Percentiles rank a stretch among this genome's conserved stretches.
phyloP scores from a whole-genome alignment of 2,113 vertebrate genomes.

The Leucopsar rothschildi region DNA sequence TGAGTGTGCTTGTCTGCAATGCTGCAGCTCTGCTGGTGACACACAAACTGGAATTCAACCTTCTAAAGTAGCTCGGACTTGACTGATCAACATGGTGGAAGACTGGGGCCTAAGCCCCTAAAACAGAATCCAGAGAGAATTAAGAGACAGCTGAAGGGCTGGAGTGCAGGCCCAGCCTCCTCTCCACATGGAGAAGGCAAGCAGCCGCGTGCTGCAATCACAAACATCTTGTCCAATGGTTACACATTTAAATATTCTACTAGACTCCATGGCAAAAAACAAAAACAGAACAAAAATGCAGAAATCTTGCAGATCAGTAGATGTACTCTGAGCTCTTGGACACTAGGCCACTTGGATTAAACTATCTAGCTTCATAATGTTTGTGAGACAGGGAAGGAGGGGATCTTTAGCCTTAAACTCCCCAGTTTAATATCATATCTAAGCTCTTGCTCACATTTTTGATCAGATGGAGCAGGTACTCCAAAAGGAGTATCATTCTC shows the following conservation, averaged over 20 bases:
- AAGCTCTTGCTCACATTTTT: neutral
- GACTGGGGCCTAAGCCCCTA: neutral
- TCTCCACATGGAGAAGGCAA: neutral
- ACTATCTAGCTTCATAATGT: neutral
- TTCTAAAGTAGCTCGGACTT: neutral
- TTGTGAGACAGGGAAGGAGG: neutral
- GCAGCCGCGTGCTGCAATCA: neutral
- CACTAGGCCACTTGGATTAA: neutral
- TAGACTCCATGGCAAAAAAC: neutral
- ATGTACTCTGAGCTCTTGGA: neutral
- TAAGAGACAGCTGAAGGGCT: neutral
- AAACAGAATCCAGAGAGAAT: neutral
- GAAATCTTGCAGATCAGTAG: neutral
- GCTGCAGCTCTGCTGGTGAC: neutral
- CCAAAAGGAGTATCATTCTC: neutral
- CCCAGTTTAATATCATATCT: neutral
- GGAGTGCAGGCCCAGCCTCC: accelerated
- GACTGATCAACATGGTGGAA: neutral
- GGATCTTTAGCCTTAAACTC: neutral
- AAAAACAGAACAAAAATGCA: neutral
- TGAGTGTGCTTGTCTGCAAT: accelerated
- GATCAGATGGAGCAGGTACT: neutral
- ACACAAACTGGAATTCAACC: neutral
- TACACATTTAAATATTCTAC: neutral
- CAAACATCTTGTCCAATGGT: neutral